Evolutionary conservation across 2,113 vertebrate genomes (phyloP).

Genomic region (Eulemur macaco): DNA sequence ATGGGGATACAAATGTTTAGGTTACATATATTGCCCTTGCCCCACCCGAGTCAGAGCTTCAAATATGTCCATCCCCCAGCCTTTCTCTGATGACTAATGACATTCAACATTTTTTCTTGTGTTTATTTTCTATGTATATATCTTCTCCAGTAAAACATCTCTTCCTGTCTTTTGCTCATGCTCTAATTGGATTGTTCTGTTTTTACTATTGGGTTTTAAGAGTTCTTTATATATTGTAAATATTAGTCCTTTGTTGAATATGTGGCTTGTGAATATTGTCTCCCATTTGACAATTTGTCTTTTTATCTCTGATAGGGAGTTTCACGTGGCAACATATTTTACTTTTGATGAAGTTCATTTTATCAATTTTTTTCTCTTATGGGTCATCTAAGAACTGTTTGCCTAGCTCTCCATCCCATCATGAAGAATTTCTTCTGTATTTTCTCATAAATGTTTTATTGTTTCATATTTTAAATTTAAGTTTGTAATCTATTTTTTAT

Average conservation of each 20-base stretch:
- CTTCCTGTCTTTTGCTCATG: neutral
- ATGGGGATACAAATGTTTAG: too few relatives aligned
- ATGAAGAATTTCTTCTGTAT: neutral
- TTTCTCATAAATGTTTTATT: neutral
- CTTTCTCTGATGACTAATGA: neutral
- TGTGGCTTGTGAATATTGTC: neutral
- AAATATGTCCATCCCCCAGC: too few relatives aligned
- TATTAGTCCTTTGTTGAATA: neutral
- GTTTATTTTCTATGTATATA: neutral
- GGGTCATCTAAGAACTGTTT: neutral
- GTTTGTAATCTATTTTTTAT: neutral
- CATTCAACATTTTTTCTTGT: neutral
- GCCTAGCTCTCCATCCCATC: neutral
- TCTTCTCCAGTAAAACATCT: neutral
- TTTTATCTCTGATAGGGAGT: neutral
- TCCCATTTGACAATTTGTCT: neutral
- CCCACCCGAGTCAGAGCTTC: too few relatives aligned
- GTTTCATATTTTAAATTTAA: neutral
- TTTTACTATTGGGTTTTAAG: neutral
- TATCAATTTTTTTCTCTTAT: neutral
- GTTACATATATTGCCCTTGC: too few relatives aligned
- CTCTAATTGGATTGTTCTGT: neutral
- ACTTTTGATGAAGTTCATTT: neutral
- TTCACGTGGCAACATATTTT: neutral
- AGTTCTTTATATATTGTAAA: neutral